Conservation (phyloP, 2,888 invertebrate genomes). For the Cataglyphis rosenhaueri region DNA sequence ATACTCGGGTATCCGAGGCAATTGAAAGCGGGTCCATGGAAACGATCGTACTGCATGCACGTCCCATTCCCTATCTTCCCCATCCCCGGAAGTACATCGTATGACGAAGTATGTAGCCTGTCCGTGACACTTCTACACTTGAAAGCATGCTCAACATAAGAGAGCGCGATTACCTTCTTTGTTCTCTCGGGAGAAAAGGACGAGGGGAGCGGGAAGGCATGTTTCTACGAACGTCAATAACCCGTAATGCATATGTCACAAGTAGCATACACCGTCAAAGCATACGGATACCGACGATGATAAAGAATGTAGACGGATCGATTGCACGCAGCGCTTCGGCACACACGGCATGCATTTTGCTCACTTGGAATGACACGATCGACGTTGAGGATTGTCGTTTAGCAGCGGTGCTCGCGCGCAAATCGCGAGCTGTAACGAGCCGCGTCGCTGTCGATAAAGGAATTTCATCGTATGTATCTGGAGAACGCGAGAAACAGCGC, state of each 20-base stretch:
- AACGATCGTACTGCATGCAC: slow-evolving; percentile 26
- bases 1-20: slow-evolving; percentile 25
- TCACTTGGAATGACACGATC: slow-evolving; percentile 36
- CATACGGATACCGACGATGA: slow-evolving; percentile 40
- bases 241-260: slow-evolving; percentile 65
- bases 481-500: slow-evolving; percentile 33
- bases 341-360: slow-evolving; percentile 27
- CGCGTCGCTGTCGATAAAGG: slow-evolving; percentile 52
- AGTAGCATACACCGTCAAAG: slow-evolving; percentile 56
- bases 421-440: slow-evolving; percentile 32
- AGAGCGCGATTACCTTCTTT: slow-evolving; percentile 70
- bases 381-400: slow-evolving; percentile 39
- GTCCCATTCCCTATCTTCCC: neutral
- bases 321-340: slow-evolving; percentile 36
- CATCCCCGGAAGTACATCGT: slow-evolving; percentile 37
- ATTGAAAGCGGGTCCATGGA: slow-evolving; percentile 21
- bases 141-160: slow-evolving; percentile 62
- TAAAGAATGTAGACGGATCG: slow-evolving; percentile 59
- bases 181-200: slow-evolving; percentile 41
- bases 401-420: slow-evolving; percentile 26
- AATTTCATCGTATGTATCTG: slow-evolving; percentile 19
- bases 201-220: neutral
- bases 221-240: slow-evolving; percentile 57
- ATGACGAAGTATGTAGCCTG: slow-evolving; percentile 69
- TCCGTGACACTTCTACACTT: slow-evolving; percentile 67